Percentiles rank a stretch among this genome's conserved stretches.
phyloP scores from a whole-genome alignment of 2,113 vertebrate genomes.

The Anoura caudifer region DNA sequence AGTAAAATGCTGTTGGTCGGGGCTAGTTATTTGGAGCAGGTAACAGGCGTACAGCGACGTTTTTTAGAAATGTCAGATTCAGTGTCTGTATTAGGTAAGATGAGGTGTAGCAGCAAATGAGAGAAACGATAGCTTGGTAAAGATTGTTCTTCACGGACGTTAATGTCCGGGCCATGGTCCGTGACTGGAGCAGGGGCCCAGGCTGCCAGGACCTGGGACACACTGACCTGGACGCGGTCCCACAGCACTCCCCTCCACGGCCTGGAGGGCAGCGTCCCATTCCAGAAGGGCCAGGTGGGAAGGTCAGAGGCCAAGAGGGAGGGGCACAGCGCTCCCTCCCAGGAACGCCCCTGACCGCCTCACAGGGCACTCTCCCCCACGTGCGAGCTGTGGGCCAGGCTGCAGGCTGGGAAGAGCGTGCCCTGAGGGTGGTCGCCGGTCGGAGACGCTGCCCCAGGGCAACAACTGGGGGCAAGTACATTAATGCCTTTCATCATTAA shows the following conservation, averaged over 20 bases:
- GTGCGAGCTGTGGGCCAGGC: too few relatives aligned
- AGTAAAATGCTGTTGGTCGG: not conserved
- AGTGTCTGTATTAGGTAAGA: not conserved
- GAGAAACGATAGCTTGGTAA: not conserved
- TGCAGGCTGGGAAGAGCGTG: not conserved
- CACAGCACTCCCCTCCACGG: not conserved
- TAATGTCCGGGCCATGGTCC: not conserved
- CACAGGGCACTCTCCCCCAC: not conserved
- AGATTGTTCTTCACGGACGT: not conserved
- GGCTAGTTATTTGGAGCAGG: not conserved
- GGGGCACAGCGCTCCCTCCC: not conserved
- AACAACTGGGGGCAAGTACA: not conserved
- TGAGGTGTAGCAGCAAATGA: not conserved
- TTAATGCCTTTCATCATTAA: too few relatives aligned
- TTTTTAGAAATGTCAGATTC: not conserved
- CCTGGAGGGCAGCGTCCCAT: not conserved
- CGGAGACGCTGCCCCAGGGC: not conserved
- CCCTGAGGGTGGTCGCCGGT: not conserved
- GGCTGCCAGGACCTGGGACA: not conserved
- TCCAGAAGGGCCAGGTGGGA: not conserved
- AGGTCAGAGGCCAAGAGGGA: not conserved
- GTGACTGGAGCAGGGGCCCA: not conserved
- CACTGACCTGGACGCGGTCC: not conserved
- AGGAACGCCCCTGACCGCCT: not conserved
- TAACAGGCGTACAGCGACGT: not conserved